Conservation (phyloP, 2,797 vertebrate genomes). For the Cirrhinus molitorella region DNA sequence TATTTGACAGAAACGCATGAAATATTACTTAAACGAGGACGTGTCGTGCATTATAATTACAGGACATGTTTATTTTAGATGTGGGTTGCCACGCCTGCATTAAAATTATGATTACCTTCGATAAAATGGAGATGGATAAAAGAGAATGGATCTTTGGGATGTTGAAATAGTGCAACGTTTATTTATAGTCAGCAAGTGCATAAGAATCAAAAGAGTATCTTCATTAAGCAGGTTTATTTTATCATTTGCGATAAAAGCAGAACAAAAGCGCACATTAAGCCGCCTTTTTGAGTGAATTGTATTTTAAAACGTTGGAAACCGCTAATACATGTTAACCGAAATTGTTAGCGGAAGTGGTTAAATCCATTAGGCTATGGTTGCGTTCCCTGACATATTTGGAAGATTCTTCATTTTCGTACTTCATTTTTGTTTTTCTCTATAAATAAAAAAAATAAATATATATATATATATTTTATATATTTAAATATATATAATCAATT, state of each 20-base stretch:
- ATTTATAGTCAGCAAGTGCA: neutral
- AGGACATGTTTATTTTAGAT: neutral
- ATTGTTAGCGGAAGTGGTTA: neutral
- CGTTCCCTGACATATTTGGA: neutral
- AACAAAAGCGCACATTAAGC: neutral
- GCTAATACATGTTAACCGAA: neutral
- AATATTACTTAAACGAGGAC: neutral
- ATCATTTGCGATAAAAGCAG: neutral
- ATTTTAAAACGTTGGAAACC: neutral
- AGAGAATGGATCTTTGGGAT: neutral
- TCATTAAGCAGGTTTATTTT: neutral
- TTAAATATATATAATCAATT: no score
- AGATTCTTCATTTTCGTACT: neutral
- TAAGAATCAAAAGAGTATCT: neutral
- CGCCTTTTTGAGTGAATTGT: neutral
- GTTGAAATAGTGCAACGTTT: neutral
- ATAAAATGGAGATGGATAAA: neutral
- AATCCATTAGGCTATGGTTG: neutral
- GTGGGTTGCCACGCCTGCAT: neutral
- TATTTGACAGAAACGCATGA: conserved; percentile 6
- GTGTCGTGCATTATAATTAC: conserved; percentile 4
- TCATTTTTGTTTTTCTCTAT: no score
- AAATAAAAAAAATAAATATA: no score
- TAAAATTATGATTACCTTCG: neutral
- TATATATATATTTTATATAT: neutral